A percentile compares a stretch with the other conserved stretches of the same genome.
Conservation (phyloP, 2,113 vertebrate species). For the Clinocottus analis region DNA sequence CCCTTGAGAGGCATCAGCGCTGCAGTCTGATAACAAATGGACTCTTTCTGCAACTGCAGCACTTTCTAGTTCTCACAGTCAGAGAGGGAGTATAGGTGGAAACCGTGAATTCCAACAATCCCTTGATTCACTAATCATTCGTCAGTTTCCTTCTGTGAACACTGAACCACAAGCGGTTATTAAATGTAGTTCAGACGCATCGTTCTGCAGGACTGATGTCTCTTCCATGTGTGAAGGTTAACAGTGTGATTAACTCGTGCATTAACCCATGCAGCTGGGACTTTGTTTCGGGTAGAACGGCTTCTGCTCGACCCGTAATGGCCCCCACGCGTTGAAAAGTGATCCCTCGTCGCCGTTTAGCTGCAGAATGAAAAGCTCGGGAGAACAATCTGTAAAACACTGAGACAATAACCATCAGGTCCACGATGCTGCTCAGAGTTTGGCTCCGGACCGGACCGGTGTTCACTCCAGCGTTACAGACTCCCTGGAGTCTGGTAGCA, state of each 20-base stretch:
- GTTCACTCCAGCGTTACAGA: conserved; percentile 30
- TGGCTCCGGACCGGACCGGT: conserved; percentile 12
- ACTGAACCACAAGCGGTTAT: conserved; percentile 1
- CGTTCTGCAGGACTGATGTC: conserved; percentile 32
- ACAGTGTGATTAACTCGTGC: conserved; percentile 48
- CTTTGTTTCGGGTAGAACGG: conserved; percentile 22
- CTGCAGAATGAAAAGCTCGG: conserved; percentile 37
- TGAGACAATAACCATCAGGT: conserved; percentile 21
- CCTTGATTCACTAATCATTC: conserved; percentile 3
- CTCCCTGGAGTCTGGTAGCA: conserved; percentile 4
- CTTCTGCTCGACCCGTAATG: conserved; percentile 18
- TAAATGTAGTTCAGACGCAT: conserved; percentile 22
- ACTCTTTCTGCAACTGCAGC: conserved; percentile 7
- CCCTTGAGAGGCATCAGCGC: conserved; percentile 46
- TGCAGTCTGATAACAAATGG: conserved; percentile 59
- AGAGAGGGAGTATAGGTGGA: conserved; percentile 11
- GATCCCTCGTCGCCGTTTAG: conserved; percentile 46
- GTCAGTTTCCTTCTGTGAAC: conserved; percentile 7
- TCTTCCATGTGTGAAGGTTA: conserved; percentile 53
- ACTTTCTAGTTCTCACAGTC: conserved; percentile 6
- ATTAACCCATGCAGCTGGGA: conserved; percentile 52
- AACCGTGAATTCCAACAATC: background rate
- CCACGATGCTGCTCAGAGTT: background rate
- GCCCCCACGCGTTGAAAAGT: conserved; percentile 49
- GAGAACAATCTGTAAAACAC: conserved; percentile 22